A percentile compares a stretch with the other conserved stretches of the same genome.
These are phyloP conservation scores for Eidolon helvum DNA, from an alignment of 2,113 vertebrate species.

Conservation along the genomic window DNA sequence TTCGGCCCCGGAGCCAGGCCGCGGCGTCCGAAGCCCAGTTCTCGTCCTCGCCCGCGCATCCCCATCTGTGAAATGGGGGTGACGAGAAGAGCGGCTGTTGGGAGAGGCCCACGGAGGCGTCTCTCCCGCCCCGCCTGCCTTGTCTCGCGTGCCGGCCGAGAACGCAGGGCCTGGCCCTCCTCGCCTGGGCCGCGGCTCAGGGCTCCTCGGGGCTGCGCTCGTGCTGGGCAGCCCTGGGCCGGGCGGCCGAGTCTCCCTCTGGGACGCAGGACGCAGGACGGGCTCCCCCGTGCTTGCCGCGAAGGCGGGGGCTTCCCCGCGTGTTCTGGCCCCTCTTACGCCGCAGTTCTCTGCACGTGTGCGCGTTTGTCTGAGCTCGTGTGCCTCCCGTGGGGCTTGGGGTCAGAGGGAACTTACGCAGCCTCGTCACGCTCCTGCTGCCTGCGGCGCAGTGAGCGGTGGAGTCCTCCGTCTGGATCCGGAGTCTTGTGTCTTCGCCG, in stretches of 20 bases:
- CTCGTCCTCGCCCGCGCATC: neutral
- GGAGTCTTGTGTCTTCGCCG: neutral
- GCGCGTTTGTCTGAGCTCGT: neutral
- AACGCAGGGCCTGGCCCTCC: neutral
- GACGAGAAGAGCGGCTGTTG: neutral
- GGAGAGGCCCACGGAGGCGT: neutral
- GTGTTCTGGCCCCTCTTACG: neutral
- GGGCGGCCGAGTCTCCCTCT: neutral
- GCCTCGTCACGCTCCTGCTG: neutral
- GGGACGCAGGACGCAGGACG: neutral
- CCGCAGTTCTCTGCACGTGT: rapidly evolving
- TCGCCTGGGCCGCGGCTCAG: neutral
- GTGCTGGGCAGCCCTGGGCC: neutral
- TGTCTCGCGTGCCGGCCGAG: neutral
- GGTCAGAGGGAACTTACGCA: neutral
- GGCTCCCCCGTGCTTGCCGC: neutral
- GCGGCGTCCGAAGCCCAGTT: neutral
- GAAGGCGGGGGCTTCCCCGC: neutral
- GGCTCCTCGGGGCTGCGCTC: neutral
- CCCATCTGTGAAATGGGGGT: neutral
- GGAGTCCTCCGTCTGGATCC: neutral
- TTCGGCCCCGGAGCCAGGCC: neutral
- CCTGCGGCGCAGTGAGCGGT: neutral
- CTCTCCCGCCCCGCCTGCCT: neutral
- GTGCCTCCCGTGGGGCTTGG: neutral